Evolutionary conservation across 2,888 invertebrate species (phyloP), one percentile per base, ranked within the genome.

Genomic region (Ochropacha duplaris): DNA sequence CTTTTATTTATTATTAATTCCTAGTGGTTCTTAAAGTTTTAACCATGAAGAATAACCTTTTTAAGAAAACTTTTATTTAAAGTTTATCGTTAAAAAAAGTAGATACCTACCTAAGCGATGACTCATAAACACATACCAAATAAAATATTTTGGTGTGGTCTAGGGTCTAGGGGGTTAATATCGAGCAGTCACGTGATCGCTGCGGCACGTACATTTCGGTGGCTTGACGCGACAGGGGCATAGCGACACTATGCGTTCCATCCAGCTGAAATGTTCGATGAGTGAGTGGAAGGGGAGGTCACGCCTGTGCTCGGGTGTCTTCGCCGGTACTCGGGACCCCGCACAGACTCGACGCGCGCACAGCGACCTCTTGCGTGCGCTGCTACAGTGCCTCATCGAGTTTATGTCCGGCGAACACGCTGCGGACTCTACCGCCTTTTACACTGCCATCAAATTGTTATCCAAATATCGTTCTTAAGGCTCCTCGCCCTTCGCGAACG

Each of bases 371-470:
- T 81, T 85, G 86, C 89, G 88, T 86, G 88, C 89, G 86, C 86
- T 83, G 81, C 78, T 78, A 75, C 86, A 79, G 79, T 82, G 68
- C 71, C 78, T 81, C 78, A 76, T 74, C 83, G 83, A 87, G 87
- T 88, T 85, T 81, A 83, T 84, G 87, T 85, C 81, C 83, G 76
- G 84, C 83, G 79, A 85, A 76, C 88, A 87, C 88, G 88, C 87
- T 87, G 91, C 88, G 85, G 88, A 80, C 86, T 81, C 87, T 79
- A 72, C 87, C 86, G 87, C 86, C 81, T 86, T 78, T 81, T 78
- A 83, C 89, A 90, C 90, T 90, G 90, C 90, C 90, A 88, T 79
- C 81, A 71, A 87, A 88, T 85, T 84, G 82, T 88, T 87, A 87
- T 87, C 85, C 81, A 78, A 84, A 86, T 84, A 85, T 74, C 83